A percentile compares a stretch with the other conserved stretches of the same genome.
Evolutionary conservation across 2,888 invertebrate species (phyloP).

Genomic region (Catocala fraxini): DNA sequence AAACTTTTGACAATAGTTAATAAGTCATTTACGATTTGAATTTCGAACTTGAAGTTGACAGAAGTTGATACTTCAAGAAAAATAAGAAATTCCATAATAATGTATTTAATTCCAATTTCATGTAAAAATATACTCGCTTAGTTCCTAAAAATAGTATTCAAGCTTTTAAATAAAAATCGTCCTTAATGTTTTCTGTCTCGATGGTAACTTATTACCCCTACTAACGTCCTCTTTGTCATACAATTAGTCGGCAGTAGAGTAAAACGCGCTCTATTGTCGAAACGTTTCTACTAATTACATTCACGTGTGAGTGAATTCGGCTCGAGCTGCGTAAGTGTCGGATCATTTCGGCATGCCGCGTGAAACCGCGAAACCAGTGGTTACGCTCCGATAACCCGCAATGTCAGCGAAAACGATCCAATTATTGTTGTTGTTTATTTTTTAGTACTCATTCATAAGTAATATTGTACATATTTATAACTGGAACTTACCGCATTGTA

Average conservation of each 20-base stretch:
- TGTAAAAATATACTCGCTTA: too few relatives aligned
- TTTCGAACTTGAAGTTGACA: too few relatives aligned
- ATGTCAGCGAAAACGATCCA: conserved; percentile 48
- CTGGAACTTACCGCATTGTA: not conserved
- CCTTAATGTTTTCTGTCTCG: too few relatives aligned
- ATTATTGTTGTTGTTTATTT: conserved; percentile 21
- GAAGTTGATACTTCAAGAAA: too few relatives aligned
- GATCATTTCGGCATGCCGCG: conserved; percentile 38
- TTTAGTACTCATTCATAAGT: conserved; percentile 9
- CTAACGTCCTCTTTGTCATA: not conserved
- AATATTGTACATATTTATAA: conserved; percentile 4
- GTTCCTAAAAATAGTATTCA: too few relatives aligned
- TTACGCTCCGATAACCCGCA: conserved; percentile 54
- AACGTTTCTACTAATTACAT: conserved; percentile 31
- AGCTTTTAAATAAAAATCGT: too few relatives aligned
- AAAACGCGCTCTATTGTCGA: conserved; percentile 24
- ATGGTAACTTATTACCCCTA: not conserved
- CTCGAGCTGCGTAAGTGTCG: conserved; percentile 34
- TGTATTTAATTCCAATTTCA: too few relatives aligned
- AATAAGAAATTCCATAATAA: too few relatives aligned
- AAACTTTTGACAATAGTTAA: too few relatives aligned
- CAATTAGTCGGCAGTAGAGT: conserved; percentile 12
- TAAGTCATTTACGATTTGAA: too few relatives aligned
- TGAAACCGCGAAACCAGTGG: conserved; percentile 53
- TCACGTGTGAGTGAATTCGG: conserved; percentile 40